Evolutionary conservation across 2,113 vertebrate species (phyloP), one percentile per base, ranked within the genome.

Genomic region (Pao palembangensis): DNA sequence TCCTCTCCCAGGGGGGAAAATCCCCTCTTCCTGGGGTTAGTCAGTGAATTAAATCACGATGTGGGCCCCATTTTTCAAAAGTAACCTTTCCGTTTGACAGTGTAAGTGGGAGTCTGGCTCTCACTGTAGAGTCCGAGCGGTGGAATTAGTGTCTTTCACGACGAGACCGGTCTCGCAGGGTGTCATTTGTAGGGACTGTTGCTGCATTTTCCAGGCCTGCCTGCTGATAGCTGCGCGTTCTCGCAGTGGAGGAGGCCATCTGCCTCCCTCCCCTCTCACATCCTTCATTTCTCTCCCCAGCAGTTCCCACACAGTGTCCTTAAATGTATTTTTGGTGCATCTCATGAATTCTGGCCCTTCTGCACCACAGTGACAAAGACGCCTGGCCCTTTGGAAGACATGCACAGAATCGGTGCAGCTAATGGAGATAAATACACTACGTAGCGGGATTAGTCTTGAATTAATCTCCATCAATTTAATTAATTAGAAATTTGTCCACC

Each of bases 1-100:
- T 46, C 13, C 57, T 47, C 61, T 68, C 82, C 72, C 48, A 0
- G 8, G 56, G 79, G 58, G 79, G 86, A 64, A 75, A 79, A 62
- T 61, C 72, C 78, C 76, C 65, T 80, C 81, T 87, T 86, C 71
- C 62, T 55, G 67, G 70, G 82, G 88, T 85, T 82, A 85, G 76
- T 84, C 79, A 85, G 82, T 86, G 80, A 87, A 89, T 89, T 86
- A 85, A 88, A 88, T 85, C 84, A 76, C 52, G 25, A 73, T 47
- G 71, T 77, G 68, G 81, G 79, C 61, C 85, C 81, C 81, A 88
- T 89, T 87, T 87, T 84, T 89, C 88, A 87, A 81, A 82, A 85
- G 82, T 86, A 87, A 89, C 88, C 88, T 89, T 89, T 89, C 67
- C 61, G 48, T 16, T 83, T 88, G 88, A 88, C 88, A 89, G 85